phyloP scores from a whole-genome alignment of 2,113 vertebrate genomes.

The Cygnus buccinator region DNA sequence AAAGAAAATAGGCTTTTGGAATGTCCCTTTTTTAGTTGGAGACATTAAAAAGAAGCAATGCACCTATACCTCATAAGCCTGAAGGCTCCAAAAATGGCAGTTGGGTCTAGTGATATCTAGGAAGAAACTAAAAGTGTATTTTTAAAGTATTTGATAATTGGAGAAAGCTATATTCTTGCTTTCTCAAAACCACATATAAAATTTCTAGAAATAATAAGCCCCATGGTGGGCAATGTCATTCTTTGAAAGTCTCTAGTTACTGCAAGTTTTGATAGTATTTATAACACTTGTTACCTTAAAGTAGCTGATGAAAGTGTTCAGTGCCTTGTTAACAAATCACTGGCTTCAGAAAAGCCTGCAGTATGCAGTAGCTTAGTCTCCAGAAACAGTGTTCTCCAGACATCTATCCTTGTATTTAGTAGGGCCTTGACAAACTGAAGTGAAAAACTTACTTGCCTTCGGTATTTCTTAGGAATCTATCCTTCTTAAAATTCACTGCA shows the following conservation, averaged over 20 bases:
- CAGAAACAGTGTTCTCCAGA: not conserved
- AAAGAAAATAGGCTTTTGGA: not conserved
- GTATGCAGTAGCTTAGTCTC: not conserved
- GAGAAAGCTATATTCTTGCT: not conserved
- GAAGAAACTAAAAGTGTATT: not conserved
- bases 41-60: not conserved
- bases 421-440: not conserved
- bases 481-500: not conserved
- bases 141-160: not conserved
- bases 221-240: not conserved
- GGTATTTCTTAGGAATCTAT: fast-evolving
- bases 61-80: not conserved
- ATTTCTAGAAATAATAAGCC: not conserved
- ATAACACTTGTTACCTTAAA: not conserved
- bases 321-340: not conserved
- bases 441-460: not conserved
- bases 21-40: not conserved
- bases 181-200: not conserved
- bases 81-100: not conserved
- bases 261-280: not conserved
- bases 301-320: not conserved
- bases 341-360: not conserved
- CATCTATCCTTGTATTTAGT: not conserved
- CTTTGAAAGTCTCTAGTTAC: not conserved
- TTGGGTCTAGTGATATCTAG: not conserved